Base-by-base conservation (phyloP, 1,140 invertebrate genomes). In the Drosophila pseudoananassae region DNA sequence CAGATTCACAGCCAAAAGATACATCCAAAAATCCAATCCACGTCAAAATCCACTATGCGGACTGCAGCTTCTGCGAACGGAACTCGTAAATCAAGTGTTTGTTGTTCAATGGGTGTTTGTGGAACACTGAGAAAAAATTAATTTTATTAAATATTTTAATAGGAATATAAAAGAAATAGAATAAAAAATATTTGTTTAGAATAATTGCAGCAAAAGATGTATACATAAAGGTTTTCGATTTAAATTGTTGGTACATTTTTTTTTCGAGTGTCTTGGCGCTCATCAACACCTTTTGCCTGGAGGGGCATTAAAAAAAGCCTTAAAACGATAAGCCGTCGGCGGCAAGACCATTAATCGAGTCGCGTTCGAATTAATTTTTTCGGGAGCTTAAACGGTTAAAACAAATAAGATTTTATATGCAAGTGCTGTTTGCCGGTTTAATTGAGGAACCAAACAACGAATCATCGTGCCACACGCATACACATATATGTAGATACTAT, bases 1-100 rank as follows among this genome's bases (percentile, higher is more conserved):
- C 54, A 47, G 59, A 70, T 50, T 58, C 66, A 64, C 58, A 46
- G 6, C 43, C 43, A 12, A 36, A 4, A 36, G 33, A 36, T 20
- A 46, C 43, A 52, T 52, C 49, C 49, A 29, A 29, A 15, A 43
- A n/a, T 8, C n/a, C 40, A 43, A 15, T 36, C 27, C 57, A 52
- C 10, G 9, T 53, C 23, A 33, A 40, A 8, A 27, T 25, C 31
- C 31, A 38, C 45, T 31, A n/a, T 58, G 55, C 65, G 46, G 33
- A n/a, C 23, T 53, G 68, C 50, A 61, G 70, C 50, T 72, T 73
- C 38, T 71, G 55, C 33, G 40, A 27, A 53, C 58, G 70, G 56
- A 73, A 73, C 70, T 72, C 51, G 70, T 73, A 54, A 73, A 73
- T 73, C 68, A 73, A 61, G 68, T 73, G 43, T 5, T 29, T 68